Percentiles rank a stretch among this genome's conserved stretches.
phyloP scores from a whole-genome alignment of 2,888 invertebrate genomes.

The Lacanobia oleracea region DNA sequence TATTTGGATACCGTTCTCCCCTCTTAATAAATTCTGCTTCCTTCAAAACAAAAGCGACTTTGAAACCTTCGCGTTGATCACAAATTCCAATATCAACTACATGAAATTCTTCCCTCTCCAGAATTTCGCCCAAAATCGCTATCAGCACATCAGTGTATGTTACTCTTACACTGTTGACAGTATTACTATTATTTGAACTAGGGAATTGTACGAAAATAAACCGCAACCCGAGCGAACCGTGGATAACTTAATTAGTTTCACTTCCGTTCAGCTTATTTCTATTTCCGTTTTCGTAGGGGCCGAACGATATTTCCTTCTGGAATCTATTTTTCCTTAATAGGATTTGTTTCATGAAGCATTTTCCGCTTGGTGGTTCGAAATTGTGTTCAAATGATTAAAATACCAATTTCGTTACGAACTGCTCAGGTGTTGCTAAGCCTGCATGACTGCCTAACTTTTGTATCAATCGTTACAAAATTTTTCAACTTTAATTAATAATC shows the following conservation, averaged over 20 bases:
- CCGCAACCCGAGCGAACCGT: conserved; percentile 84
- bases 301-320: conserved; percentile 84
- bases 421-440: conserved; percentile 67
- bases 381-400: conserved; percentile 80
- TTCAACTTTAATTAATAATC: background rate
- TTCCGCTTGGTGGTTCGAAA: conserved; percentile 72
- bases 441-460: conserved; percentile 1
- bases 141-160: conserved; percentile 85
- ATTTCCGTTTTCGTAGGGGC: conserved; percentile 88
- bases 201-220: conserved; percentile 87
- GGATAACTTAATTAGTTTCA: conserved; percentile 90
- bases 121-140: conserved; percentile 83
- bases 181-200: conserved; percentile 86
- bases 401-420: conserved; percentile 72
- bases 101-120: conserved; percentile 74
- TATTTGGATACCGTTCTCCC: conserved; percentile 86
- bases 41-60: conserved; percentile 70
- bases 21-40: conserved; percentile 72
- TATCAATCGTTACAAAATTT: background rate
- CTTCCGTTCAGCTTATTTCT: conserved; percentile 89
- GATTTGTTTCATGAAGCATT: conserved; percentile 82
- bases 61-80: conserved; percentile 66
- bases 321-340: conserved; percentile 87
- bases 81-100: conserved; percentile 64
- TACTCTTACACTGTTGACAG: conserved; percentile 86